Evolutionary conservation across 1,140 invertebrate species (phyloP).

Genomic region (Zaprionus gabonicus): DNA sequence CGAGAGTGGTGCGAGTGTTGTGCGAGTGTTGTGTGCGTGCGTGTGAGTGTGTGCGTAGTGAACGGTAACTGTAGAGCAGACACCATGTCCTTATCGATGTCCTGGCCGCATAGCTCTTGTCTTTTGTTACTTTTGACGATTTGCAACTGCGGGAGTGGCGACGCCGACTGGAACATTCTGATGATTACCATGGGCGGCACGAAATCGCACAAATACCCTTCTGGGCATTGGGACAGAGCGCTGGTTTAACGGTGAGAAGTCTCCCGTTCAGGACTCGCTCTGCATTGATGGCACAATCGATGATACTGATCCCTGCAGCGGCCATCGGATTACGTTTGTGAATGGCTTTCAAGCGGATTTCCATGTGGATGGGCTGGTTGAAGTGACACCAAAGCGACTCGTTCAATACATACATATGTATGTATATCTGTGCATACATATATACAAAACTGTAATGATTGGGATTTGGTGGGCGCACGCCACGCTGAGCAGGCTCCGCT

Average conservation of each 20-base stretch:
- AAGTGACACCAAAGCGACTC: slow-evolving; percentile 87
- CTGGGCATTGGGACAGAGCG: slow-evolving; percentile 87
- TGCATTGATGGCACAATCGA: slow-evolving; percentile 34
- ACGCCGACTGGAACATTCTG: slow-evolving; percentile 49
- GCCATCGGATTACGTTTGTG: slow-evolving; percentile 90
- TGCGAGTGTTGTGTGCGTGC: not conserved
- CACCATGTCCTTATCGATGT: slow-evolving; percentile 31
- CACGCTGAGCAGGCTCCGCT: slow-evolving; percentile 88
- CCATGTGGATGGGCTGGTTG: slow-evolving; percentile 86
- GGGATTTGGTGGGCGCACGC: slow-evolving; percentile 89
- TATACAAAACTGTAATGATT: slow-evolving; percentile 88
- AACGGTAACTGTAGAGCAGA: slow-evolving; percentile 18
- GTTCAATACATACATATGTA: slow-evolving; percentile 86
- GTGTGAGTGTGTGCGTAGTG: not conserved
- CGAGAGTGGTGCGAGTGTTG: slow-evolving; percentile 27
- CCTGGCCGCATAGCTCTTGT: slow-evolving; percentile 15
- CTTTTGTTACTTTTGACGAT: slow-evolving; percentile 36
- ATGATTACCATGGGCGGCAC: slow-evolving; percentile 91
- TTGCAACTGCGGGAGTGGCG: slow-evolving; percentile 18
- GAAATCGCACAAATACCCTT: slow-evolving; percentile 92
- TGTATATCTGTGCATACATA: not conserved
- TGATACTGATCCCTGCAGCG: slow-evolving; percentile 80
- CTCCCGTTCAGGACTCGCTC: slow-evolving; percentile 1
- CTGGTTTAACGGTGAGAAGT: slow-evolving; percentile 85
- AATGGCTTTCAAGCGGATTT: slow-evolving; percentile 89